Conservation (phyloP, 1,140 invertebrate species). For the Nixonia krombeini region DNA sequence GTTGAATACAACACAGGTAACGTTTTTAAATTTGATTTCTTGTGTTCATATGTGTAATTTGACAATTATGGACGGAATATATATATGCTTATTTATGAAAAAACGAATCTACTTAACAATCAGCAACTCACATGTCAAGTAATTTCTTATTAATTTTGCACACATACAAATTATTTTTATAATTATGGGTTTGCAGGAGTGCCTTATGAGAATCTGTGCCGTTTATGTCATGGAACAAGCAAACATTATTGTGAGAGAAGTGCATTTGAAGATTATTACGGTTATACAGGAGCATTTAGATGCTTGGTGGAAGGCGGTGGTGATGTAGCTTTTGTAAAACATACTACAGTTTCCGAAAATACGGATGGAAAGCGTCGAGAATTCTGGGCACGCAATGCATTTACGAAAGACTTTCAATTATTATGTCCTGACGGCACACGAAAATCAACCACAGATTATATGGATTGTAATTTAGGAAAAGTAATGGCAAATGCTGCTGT, state of each 20-base stretch:
- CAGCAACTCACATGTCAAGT: no score
- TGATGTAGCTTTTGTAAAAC: constrained; percentile 94
- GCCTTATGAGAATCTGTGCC: constrained; percentile 93
- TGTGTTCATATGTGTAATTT: not conserved
- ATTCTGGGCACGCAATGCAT: constrained; percentile 93
- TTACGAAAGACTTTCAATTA: constrained; percentile 93
- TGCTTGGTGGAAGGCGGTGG: constrained; percentile 92
- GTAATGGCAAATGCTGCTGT: constrained; percentile 94
- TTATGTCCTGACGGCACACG: constrained; percentile 93
- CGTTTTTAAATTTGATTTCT: no score
- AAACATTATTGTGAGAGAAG: constrained; percentile 86
- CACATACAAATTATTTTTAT: no score
- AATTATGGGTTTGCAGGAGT: no score
- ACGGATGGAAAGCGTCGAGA: constrained; percentile 90
- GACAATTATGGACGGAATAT: not conserved
- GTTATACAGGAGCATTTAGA: constrained; percentile 75
- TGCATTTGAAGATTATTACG: constrained; percentile 90
- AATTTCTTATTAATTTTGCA: no score
- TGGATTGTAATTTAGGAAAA: constrained; percentile 89
- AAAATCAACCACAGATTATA: constrained; percentile 83
- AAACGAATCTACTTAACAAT: no score
- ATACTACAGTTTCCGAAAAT: constrained; percentile 92
- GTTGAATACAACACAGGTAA: constrained; percentile 83
- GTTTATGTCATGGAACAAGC: constrained; percentile 91
- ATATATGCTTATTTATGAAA: no score